Percentiles rank a stretch among this genome's conserved stretches.
These are phyloP conservation scores for Aplysina aerophoba DNA, from an alignment of 37 sponge, comb jelly and placozoan species.

Conservation along the genomic window DNA sequence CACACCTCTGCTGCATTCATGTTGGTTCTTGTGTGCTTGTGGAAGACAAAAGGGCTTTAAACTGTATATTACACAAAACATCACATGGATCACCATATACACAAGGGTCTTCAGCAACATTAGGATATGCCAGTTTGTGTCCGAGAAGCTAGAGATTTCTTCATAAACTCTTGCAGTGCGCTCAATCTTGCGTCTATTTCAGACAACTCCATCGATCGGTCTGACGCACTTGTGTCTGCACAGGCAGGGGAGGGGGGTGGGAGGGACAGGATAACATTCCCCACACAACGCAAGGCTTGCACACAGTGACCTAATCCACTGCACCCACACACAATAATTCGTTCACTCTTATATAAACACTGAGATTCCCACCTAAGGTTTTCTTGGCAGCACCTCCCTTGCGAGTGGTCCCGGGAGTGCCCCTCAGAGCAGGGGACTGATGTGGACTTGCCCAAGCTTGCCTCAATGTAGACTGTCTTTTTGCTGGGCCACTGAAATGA, in stretches of 20 bases:
- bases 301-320: too few relatives aligned
- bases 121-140: constrained; percentile 9
- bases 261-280: too few relatives aligned
- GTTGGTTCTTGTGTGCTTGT: not conserved
- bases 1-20: too few relatives aligned
- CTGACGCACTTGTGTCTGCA: constrained; percentile 15
- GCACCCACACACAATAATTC: too few relatives aligned
- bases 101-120: not conserved
- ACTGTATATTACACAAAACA: too few relatives aligned
- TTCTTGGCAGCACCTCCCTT: not conserved
- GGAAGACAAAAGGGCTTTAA: too few relatives aligned
- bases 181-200: constrained; percentile 89
- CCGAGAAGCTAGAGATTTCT: constrained; percentile 63
- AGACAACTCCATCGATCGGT: constrained; percentile 71
- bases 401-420: constrained; percentile 6
- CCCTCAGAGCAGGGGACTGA: not conserved
- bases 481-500: too few relatives aligned
- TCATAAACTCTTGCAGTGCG: constrained; percentile 89
- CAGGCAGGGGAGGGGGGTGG: too few relatives aligned
- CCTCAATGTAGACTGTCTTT: not conserved
- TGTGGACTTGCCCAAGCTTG: constrained; percentile 24
- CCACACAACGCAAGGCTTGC: too few relatives aligned
- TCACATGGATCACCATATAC: not conserved
- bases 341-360: not conserved
- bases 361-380: not conserved